Percentiles rank a stretch among this genome's conserved stretches.
These are phyloP conservation scores for Guaruba guarouba DNA, from an alignment of 2,113 vertebrate species.

Conservation along the genomic window DNA sequence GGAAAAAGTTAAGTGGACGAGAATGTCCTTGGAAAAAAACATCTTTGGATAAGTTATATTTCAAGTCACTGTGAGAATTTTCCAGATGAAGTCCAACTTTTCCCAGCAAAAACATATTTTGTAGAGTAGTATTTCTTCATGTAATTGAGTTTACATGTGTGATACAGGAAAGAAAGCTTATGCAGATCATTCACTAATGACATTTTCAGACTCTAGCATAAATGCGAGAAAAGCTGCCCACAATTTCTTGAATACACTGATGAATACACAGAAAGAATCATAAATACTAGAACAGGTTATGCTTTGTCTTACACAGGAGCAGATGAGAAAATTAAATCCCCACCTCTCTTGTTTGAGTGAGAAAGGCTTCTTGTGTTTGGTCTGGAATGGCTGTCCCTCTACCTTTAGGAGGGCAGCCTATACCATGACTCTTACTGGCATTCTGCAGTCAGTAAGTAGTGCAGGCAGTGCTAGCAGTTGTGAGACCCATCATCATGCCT, in stretches of 20 bases:
- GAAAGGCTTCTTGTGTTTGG: background rate
- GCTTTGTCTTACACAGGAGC: constrained; percentile 28
- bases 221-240: background rate
- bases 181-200: constrained; percentile 6
- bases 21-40: background rate
- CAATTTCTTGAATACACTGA: background rate
- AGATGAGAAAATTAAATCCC: constrained; percentile 3
- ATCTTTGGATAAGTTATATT: background rate
- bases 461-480: background rate
- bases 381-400: background rate
- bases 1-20: constrained; percentile 9
- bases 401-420: background rate
- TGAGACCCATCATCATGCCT: background rate
- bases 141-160: constrained; percentile 29
- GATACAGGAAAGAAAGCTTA: constrained; percentile 31
- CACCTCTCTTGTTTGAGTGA: background rate
- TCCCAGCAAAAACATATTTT: background rate
- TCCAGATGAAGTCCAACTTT: background rate
- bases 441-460: background rate
- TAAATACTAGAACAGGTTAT: constrained; percentile 33
- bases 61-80: constrained; percentile 9
- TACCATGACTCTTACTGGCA: background rate
- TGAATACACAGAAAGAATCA: constrained; percentile 10
- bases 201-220: constrained; percentile 45
- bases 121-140: background rate